Evolutionary conservation across 30 jellyfish, hydroid and myxozoan genomes (phyloP).

Genomic region (Catostylus mosaicus): DNA sequence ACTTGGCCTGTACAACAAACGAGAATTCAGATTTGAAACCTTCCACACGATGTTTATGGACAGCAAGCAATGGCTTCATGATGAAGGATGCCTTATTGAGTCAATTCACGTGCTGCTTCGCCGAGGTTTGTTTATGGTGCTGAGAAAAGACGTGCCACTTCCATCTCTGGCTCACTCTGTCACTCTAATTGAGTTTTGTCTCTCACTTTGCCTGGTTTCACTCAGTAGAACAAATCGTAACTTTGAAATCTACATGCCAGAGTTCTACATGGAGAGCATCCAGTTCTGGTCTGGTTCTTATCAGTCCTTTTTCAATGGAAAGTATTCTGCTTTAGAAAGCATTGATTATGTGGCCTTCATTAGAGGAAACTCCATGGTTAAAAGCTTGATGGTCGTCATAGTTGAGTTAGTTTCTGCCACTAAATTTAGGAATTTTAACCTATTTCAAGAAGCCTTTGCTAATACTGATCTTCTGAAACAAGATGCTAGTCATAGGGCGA

Average conservation of each 20-base stretch:
- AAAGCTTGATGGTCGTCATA: neutral
- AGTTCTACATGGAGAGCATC: constrained; percentile 35
- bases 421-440: neutral
- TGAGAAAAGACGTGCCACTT: constrained; percentile 4
- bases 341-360: neutral
- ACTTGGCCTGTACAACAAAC: constrained; percentile 11
- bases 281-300: constrained; percentile 45
- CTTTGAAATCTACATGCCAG: constrained; percentile 29
- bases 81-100: constrained; percentile 33
- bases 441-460: constrained; percentile 29
- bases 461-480: neutral
- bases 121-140: constrained; percentile 4
- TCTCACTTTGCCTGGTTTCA: constrained; percentile 41
- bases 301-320: neutral
- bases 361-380: neutral
- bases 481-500: neutral
- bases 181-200: constrained; percentile 41
- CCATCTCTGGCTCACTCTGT: constrained; percentile 30
- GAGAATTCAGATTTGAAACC: neutral
- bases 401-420: neutral
- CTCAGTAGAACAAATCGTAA: constrained; percentile 18
- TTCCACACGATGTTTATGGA: constrained; percentile 47
- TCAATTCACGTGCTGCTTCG: constrained; percentile 38
- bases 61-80: constrained; percentile 44
- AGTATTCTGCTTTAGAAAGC: constrained; percentile 32